A percentile compares a stretch with the other conserved stretches of the same genome.
Evolutionary conservation across 2,797 vertebrate genomes (phyloP).

Genomic region (Lagodon rhomboides): DNA sequence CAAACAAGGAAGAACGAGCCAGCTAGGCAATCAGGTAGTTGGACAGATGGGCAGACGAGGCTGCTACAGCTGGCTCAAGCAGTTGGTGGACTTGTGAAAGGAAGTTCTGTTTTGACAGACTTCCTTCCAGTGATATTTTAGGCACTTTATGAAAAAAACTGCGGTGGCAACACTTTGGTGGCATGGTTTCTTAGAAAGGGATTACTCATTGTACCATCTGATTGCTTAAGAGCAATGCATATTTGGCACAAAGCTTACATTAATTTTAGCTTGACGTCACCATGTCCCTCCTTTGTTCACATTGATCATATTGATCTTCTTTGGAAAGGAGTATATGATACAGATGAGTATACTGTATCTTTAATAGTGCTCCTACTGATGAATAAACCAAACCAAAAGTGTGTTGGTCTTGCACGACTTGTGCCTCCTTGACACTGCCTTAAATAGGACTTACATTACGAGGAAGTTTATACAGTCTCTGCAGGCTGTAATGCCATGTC

Average conservation of each 20-base stretch:
- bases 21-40: background rate
- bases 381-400: conserved; percentile 1
- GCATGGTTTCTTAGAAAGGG: background rate
- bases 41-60: conserved; percentile 32
- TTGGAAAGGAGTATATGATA: background rate
- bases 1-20: conserved; percentile 32
- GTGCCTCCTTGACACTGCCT: background rate
- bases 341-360: background rate
- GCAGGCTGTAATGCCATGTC: conserved; percentile 13
- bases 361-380: background rate
- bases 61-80: conserved; percentile 38
- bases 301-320: background rate
- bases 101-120: conserved; percentile 50
- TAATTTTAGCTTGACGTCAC: background rate
- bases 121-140: conserved; percentile 46
- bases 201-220: conserved; percentile 33
- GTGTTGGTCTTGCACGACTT: background rate
- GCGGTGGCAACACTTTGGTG: conserved; percentile 6
- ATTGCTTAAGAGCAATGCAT: conserved; percentile 9
- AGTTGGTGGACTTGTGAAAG: conserved; percentile 37
- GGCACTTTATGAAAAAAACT: conserved; percentile 23
- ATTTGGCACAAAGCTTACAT: background rate
- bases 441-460: background rate
- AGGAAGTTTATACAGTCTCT: background rate
- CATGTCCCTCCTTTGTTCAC: fast-evolving